Evolutionary conservation across 1,140 invertebrate species (phyloP).

Genomic region (Drosophila suzukii): DNA sequence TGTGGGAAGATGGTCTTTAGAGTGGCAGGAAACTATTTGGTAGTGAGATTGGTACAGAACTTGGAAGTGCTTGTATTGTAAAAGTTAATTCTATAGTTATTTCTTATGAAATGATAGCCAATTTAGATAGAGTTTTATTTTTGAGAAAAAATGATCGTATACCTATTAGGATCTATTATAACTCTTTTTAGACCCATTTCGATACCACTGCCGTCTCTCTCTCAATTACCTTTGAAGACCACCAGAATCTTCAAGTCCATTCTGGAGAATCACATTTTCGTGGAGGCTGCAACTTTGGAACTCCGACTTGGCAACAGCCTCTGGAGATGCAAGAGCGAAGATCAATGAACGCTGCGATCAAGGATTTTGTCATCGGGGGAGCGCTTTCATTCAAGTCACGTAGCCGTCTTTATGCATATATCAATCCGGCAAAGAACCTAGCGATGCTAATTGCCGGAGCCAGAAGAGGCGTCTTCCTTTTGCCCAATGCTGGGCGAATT

Average conservation of each 20-base stretch:
- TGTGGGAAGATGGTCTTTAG: conserved; percentile 19
- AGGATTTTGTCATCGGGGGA: conserved; percentile 68
- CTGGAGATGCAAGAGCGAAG: conserved; percentile 25
- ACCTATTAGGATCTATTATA: too few species aligned
- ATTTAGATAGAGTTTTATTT: too few species aligned
- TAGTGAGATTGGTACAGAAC: neutral
- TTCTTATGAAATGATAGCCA: too few species aligned
- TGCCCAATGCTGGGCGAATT: conserved; percentile 50
- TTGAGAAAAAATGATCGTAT: too few species aligned
- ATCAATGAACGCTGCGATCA: conserved; percentile 77
- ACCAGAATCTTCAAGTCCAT: neutral
- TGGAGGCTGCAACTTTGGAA: conserved; percentile 14
- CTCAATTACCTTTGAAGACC: neutral
- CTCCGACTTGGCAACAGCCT: conserved; percentile 53
- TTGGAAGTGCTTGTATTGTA: too few species aligned
- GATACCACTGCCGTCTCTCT: neutral
- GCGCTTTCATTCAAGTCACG: conserved; percentile 71
- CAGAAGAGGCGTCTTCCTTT: conserved; percentile 51
- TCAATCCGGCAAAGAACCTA: conserved; percentile 49
- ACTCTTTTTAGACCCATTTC: too few species aligned
- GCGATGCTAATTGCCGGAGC: conserved; percentile 67
- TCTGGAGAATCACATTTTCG: neutral
- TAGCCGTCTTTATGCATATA: conserved; percentile 72
- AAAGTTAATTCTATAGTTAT: too few species aligned
- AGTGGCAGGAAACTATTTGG: neutral